Evolutionary conservation across 2,888 invertebrate species (phyloP).

Genomic region (Apantesis nais): DNA sequence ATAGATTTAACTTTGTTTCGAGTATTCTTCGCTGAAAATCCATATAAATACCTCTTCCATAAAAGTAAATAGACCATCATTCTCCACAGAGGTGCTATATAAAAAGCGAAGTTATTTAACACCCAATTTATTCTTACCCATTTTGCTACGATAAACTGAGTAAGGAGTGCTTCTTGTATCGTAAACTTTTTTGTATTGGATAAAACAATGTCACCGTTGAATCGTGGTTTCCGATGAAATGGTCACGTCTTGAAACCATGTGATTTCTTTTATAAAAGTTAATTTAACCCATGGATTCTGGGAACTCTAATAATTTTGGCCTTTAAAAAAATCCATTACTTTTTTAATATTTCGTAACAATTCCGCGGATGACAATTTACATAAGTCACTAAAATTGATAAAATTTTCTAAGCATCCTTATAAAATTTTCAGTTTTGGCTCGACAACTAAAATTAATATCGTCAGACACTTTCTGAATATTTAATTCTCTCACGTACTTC

Average conservation of each 20-base stretch:
- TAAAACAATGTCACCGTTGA: not conserved
- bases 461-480: not conserved
- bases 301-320: not conserved
- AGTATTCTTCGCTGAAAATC: not conserved
- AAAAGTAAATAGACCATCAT: not conserved
- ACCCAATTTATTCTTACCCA: conserved; percentile 10
- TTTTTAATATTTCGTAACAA: not conserved
- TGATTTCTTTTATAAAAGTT: too few relatives aligned
- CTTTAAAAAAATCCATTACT: not conserved
- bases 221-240: conserved; percentile 10
- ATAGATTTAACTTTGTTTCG: not conserved
- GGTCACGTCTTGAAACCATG: not conserved
- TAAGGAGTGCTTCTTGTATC: not conserved
- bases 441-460: not conserved
- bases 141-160: conserved; percentile 6
- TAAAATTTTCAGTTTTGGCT: not conserved
- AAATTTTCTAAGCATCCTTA: not conserved
- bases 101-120: conserved; percentile 16
- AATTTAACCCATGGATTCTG: too few relatives aligned
- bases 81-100: not conserved
- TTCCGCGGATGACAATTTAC: not conserved
- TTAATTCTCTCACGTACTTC: not conserved
- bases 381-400: not conserved
- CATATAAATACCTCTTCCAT: not conserved
- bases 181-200: conserved; percentile 15